Percentiles rank a stretch among this genome's conserved stretches.
Conservation (phyloP, 1,140 invertebrate species). For the Ericerus pela region DNA sequence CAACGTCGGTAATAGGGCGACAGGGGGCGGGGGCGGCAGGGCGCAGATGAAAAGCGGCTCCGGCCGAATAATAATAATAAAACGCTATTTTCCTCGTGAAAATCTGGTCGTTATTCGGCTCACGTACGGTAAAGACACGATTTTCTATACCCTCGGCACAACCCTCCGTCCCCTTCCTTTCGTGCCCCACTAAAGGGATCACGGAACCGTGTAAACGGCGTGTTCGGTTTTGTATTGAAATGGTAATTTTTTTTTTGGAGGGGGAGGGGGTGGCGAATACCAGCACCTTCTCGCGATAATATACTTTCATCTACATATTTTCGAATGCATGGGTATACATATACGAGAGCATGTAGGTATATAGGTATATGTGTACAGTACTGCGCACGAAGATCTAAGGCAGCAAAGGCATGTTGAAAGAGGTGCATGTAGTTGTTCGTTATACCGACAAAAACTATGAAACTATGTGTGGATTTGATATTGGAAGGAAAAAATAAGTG, state of each 20-base stretch:
- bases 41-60: too few relatives aligned
- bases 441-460: too few relatives aligned
- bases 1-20: too few relatives aligned
- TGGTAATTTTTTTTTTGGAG: slow-evolving; percentile 12
- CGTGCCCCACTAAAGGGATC: slow-evolving; percentile 7
- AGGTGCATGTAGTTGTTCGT: too few relatives aligned
- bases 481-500: too few relatives aligned
- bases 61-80: slow-evolving; percentile 10
- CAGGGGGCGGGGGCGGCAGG: too few relatives aligned
- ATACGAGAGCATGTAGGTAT: too few relatives aligned
- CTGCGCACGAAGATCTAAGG: too few relatives aligned
- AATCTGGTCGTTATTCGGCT: slow-evolving; percentile 7
- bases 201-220: slow-evolving; percentile 8
- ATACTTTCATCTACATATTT: slow-evolving; percentile 10
- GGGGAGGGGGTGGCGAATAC: slow-evolving; percentile 4
- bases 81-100: neutral
- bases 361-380: too few relatives aligned
- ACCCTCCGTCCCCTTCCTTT: too few relatives aligned
- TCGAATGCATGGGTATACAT: neutral
- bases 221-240: slow-evolving; percentile 12
- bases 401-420: too few relatives aligned
- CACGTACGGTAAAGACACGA: slow-evolving; percentile 1
- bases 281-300: slow-evolving; percentile 5
- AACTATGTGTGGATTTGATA: too few relatives aligned
- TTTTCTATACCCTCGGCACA: neutral